phyloP scores from a whole-genome alignment of 2,888 invertebrate genomes.

The Thalpophila matura region DNA sequence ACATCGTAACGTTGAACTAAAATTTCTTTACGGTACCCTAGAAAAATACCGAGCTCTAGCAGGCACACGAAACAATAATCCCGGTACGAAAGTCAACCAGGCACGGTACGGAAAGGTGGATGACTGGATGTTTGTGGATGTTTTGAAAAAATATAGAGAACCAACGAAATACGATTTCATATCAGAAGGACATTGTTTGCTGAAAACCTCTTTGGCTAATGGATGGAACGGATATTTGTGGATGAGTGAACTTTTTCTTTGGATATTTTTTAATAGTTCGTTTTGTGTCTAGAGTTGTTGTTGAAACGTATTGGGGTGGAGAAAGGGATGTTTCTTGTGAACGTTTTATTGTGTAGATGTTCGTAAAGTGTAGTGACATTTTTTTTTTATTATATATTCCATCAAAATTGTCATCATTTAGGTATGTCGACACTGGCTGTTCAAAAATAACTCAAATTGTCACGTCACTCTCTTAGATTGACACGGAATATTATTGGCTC shows the following conservation, averaged over 20 bases:
- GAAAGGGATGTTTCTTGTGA: neutral
- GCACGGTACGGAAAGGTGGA: constrained; percentile 45
- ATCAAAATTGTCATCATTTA: too few species aligned
- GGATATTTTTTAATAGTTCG: constrained; percentile 40
- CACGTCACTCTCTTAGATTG: too few species aligned
- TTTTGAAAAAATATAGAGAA: constrained; percentile 40
- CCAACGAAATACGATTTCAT: constrained; percentile 45
- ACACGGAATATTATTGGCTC: too few species aligned
- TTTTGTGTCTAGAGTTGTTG: constrained; percentile 7
- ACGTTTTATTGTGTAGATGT: neutral
- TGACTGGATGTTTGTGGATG: constrained; percentile 58
- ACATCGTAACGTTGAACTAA: too few species aligned
- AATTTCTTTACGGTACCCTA: constrained; percentile 16
- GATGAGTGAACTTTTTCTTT: constrained; percentile 34
- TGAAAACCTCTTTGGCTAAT: constrained; percentile 59
- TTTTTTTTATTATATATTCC: too few species aligned
- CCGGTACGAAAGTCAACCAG: constrained; percentile 55
- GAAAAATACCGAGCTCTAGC: constrained; percentile 8
- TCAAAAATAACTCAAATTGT: too few species aligned
- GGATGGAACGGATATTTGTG: constrained; percentile 50
- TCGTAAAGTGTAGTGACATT: neutral
- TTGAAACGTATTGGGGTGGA: constrained; percentile 1
- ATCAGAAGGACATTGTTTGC: constrained; percentile 53
- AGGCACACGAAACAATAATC: constrained; percentile 64
- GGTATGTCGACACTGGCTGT: too few species aligned